A percentile compares a stretch with the other conserved stretches of the same genome.
These are phyloP conservation scores for Pecten maximus DNA, from an alignment of 2,888 invertebrate genomes.

Conservation along the genomic window DNA sequence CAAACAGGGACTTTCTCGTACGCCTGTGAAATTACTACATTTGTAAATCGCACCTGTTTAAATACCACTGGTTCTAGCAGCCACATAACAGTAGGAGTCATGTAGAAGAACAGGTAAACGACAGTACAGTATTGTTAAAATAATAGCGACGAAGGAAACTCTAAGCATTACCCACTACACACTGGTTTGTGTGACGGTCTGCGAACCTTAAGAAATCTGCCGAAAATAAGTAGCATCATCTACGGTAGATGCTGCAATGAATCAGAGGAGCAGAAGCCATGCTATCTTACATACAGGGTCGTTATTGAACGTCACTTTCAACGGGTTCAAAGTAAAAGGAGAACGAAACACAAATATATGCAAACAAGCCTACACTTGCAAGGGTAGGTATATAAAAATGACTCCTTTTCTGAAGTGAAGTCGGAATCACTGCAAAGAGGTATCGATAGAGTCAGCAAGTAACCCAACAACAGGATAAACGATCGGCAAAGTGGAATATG, in stretches of 20 bases:
- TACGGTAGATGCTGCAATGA: neutral
- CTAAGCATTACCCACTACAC: neutral
- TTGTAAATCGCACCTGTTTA: no score
- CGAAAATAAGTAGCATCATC: neutral
- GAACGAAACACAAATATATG: neutral
- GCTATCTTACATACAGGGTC: neutral
- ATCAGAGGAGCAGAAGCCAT: neutral
- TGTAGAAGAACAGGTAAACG: no score
- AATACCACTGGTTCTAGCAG: no score
- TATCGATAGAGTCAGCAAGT: no score
- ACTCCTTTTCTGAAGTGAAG: no score
- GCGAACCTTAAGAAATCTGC: neutral
- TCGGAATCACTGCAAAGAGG: no score
- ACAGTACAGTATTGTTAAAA: neutral
- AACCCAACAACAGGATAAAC: no score
- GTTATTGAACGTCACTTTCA: neutral
- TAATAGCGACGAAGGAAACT: neutral
- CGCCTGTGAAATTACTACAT: no score
- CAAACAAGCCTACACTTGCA: neutral
- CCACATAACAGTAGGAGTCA: neutral
- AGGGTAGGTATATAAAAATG: no score
- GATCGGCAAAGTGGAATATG: no score
- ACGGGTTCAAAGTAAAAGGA: neutral
- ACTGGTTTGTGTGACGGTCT: neutral
- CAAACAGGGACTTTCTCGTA: no score